A percentile compares a stretch with the other conserved stretches of the same genome.
phyloP scores from a whole-genome alignment of 2,797 vertebrate genomes.

The Galagoides demidoff region DNA sequence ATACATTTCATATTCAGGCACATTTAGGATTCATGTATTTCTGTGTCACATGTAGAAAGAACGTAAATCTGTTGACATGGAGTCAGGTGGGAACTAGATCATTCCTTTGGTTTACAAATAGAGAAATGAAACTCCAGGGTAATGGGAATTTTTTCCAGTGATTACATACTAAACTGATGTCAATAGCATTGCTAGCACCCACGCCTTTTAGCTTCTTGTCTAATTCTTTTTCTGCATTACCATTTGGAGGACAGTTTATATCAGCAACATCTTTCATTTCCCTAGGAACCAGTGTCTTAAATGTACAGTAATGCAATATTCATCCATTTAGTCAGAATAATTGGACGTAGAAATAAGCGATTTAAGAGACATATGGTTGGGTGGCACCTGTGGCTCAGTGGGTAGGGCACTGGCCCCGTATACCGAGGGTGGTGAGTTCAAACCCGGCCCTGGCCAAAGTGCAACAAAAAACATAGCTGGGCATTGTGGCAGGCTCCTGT shows the following conservation, averaged over 20 bases:
- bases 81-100: background rate
- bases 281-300: background rate
- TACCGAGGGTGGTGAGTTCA: too few relatives aligned
- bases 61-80: background rate
- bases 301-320: background rate
- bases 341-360: background rate
- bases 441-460: too few relatives aligned
- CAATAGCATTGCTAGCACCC: background rate
- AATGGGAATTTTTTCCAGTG: background rate
- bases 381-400: too few relatives aligned
- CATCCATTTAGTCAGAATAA: background rate
- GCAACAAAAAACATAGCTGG: too few relatives aligned
- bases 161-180: background rate
- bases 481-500: too few relatives aligned
- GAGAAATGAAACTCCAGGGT: background rate
- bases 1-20: slow-evolving; percentile 2
- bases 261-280: background rate
- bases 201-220: background rate
- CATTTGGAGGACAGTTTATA: background rate
- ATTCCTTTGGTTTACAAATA: background rate
- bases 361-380: background rate
- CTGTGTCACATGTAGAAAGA: background rate
- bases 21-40: slow-evolving; percentile 48
- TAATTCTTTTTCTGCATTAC: background rate
- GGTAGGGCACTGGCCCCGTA: too few relatives aligned